Evolutionary conservation across 2,888 invertebrate species (phyloP), one percentile per base, ranked within the genome.

Genomic region (Rotaria magnacalcarata): DNA sequence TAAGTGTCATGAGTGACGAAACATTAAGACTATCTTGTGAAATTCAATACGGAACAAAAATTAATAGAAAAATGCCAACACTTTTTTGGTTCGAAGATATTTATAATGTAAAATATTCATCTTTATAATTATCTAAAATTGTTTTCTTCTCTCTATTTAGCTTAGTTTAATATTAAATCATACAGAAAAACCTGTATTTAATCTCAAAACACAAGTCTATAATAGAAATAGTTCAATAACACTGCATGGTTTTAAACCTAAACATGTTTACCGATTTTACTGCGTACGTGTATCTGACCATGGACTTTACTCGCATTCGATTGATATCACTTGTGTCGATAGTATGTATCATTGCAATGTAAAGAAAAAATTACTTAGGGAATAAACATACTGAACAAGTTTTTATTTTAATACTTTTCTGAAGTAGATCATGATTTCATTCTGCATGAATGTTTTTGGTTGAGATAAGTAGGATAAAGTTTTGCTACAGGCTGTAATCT

Each of bases 11-110:
- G n/a, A 24, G 24, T 80, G 75, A 80, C 47, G 75, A 80, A 80
- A 47, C 21, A 10, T 24, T 80, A 19, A 7, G n/a, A 47, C 47
- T 80, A 47, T 47, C 7, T 24, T 80, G 75, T 80, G 75, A 80
- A 41, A 80, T 80, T 47, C 75, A 47, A 80, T 80, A 80, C n/a
- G 75, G 75, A 21, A 24, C 75, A 80, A 80, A 80, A 80, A n/a
- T 80, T 24, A n/a, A 47, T 80, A 43, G 47, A 47, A 80, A 47
- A 80, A 11, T 24, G 47, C 75, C 75, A 2, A 11, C 14, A 7
- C 10, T 80, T 3, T 80, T 80, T 24, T 80, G 75, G 75, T 80
- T 80, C n/a, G 47, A 80, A 47, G 75, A 80, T 80, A 80, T 80
- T 47, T 21, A 80, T 47, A 47, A 80, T 43, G 75, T 67, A 67